phyloP scores from a whole-genome alignment of 2,888 invertebrate genomes.

The Dryocosmus kuriphilus region DNA sequence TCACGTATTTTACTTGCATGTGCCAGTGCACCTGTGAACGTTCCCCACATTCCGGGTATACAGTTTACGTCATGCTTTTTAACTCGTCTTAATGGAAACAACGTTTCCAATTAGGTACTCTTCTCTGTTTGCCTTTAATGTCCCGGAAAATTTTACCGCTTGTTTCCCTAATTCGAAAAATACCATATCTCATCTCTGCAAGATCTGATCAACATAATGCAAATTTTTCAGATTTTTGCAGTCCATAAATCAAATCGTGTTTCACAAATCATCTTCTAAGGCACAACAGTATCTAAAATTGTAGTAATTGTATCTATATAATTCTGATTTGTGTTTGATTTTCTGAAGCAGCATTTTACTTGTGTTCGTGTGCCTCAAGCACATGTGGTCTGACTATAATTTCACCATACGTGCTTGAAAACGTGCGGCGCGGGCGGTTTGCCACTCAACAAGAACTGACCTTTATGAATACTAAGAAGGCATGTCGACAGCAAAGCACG shows the following conservation, averaged over 20 bases:
- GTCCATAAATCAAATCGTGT: background rate
- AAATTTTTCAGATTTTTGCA: background rate
- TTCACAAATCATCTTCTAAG: background rate
- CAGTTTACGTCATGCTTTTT: slow-evolving; percentile 43
- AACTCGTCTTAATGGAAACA: slow-evolving; percentile 28
- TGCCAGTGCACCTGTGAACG: slow-evolving; percentile 41
- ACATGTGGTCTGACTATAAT: slow-evolving; percentile 49
- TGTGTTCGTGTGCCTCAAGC: slow-evolving; percentile 11
- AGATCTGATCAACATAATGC: slow-evolving; percentile 17
- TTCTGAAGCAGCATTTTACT: slow-evolving; percentile 10
- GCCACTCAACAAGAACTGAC: slow-evolving; percentile 62
- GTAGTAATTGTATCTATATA: background rate
- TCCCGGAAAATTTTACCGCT: slow-evolving; percentile 39
- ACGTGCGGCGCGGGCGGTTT: slow-evolving; percentile 53
- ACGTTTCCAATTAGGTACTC: slow-evolving; percentile 36
- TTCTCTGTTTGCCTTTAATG: slow-evolving; percentile 34
- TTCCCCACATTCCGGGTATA: slow-evolving; percentile 36
- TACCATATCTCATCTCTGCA: slow-evolving; percentile 3
- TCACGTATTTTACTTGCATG: slow-evolving; percentile 26
- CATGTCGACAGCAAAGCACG: slow-evolving; percentile 60
- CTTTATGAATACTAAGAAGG: slow-evolving; percentile 72
- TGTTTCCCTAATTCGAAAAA: slow-evolving; percentile 38
- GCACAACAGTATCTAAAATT: background rate
- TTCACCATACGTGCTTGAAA: slow-evolving; percentile 44
- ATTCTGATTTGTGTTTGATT: background rate